Evolutionary conservation across 2,113 vertebrate species (phyloP).

Genomic region (Pteronura brasiliensis): DNA sequence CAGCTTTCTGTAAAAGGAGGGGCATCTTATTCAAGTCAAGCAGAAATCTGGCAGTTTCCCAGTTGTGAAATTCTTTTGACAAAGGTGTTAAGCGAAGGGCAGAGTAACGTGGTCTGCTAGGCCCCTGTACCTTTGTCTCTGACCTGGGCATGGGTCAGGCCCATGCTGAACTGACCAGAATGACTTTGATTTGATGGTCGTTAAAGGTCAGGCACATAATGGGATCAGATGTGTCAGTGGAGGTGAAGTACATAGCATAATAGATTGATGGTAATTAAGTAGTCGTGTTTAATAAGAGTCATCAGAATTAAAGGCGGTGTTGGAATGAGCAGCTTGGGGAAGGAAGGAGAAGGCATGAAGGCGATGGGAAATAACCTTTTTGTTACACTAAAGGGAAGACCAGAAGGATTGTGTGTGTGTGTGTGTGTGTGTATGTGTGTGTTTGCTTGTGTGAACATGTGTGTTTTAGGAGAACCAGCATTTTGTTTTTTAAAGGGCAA

Average conservation of each 20-base stretch:
- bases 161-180: constrained; percentile 77
- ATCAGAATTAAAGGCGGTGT: constrained; percentile 76
- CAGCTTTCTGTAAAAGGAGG: constrained; percentile 63
- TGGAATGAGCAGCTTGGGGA: constrained; percentile 49
- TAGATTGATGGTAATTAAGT: constrained; percentile 84
- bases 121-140: constrained; percentile 75
- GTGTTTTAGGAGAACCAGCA: neutral
- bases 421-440: neutral
- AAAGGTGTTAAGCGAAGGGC: constrained; percentile 81
- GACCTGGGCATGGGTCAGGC: constrained; percentile 83
- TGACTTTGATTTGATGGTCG: constrained; percentile 83
- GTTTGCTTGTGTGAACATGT: neutral
- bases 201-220: constrained; percentile 83
- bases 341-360: constrained; percentile 50
- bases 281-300: constrained; percentile 83
- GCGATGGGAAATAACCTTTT: neutral
- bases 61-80: constrained; percentile 81
- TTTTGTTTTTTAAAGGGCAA: neutral
- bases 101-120: constrained; percentile 76
- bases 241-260: constrained; percentile 78
- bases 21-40: constrained; percentile 76
- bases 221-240: constrained; percentile 75
- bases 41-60: constrained; percentile 81
- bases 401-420: neutral
- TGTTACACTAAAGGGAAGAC: neutral